phyloP scores from a whole-genome alignment of 2,113 vertebrate genomes.

The Sylvilagus bachmani region DNA sequence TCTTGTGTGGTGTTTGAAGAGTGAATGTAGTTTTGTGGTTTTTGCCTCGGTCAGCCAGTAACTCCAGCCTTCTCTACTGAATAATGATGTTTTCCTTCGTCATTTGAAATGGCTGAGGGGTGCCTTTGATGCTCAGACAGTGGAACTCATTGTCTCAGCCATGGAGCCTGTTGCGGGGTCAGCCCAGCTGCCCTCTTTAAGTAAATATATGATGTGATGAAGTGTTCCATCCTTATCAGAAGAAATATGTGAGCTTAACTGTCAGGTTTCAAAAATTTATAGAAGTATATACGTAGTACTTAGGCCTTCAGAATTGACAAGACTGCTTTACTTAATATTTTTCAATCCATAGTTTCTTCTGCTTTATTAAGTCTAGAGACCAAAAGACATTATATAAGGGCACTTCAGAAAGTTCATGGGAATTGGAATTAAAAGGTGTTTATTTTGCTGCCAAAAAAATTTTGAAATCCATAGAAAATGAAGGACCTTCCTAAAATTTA shows the following conservation, averaged over 20 bases:
- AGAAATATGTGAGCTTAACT: not conserved
- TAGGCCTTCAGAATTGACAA: conserved; percentile 57
- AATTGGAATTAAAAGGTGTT: too few species aligned
- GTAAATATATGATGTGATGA: not conserved
- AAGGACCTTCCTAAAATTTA: too few species aligned
- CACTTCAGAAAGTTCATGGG: too few species aligned
- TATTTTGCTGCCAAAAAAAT: too few species aligned
- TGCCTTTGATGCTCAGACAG: not conserved
- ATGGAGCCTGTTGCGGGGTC: not conserved
- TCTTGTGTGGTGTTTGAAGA: not conserved
- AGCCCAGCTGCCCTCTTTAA: not conserved
- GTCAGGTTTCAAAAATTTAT: conserved; percentile 43
- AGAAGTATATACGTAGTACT: conserved; percentile 38
- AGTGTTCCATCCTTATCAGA: not conserved
- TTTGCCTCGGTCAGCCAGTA: not conserved
- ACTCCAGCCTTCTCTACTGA: not conserved
- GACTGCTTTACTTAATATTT: conserved; percentile 32
- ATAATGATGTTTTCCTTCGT: not conserved
- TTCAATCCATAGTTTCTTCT: not conserved
- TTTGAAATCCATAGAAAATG: too few species aligned
- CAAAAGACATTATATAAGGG: not conserved
- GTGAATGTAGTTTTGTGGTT: not conserved
- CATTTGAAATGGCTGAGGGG: not conserved
- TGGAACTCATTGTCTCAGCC: not conserved
- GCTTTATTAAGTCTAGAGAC: conserved; percentile 18